Evolutionary conservation across 2,888 invertebrate species (phyloP), one percentile per base, ranked within the genome.

Genomic region (Drosophila basisetae): DNA sequence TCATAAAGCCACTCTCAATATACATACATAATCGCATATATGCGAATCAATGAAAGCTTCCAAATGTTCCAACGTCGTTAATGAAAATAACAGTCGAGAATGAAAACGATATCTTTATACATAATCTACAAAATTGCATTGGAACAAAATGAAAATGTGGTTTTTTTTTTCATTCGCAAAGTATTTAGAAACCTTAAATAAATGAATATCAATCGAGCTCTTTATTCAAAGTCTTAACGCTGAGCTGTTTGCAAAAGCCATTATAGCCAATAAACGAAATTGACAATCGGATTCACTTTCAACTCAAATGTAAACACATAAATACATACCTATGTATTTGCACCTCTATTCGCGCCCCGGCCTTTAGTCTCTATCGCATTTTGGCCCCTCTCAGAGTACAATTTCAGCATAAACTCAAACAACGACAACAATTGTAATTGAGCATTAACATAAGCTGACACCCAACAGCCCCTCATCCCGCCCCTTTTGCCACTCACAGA

Each of bases 351-450:
- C 54, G 5, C 18, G 35, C 35, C 22, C 11, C 22, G n/a, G n/a
- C 37, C 18, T 6, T 25, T 11, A 2, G 25, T 11, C n/a, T 7
- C 41, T 61, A 10, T 30, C 37, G 31, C 31, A 47, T 53, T 33
- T 25, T 33, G 11, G 25, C 25, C 47, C 47, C 62, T 53, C 39
- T 65, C 68, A 66, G 77, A 72, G 68, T 66, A 80, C 62, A 77
- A 80, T 83, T 88, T 65, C 78, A 78, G 68, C 78, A 68, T 70
- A 89, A 84, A 88, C 86, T 74, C 86, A 82, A 87, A 87, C 79
- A 86, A 81, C 73, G 78, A 81, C 84, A 84, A 84, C 84, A 84
- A 89, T 89, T 86, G 84, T 84, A 84, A 84, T 86, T 84, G 89
- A 84, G 84, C 82, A 84, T 84, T 89, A 84, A 83, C 84, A 84